Conservation (phyloP, 2,888 invertebrate species). For the Chelonus formosanus region DNA sequence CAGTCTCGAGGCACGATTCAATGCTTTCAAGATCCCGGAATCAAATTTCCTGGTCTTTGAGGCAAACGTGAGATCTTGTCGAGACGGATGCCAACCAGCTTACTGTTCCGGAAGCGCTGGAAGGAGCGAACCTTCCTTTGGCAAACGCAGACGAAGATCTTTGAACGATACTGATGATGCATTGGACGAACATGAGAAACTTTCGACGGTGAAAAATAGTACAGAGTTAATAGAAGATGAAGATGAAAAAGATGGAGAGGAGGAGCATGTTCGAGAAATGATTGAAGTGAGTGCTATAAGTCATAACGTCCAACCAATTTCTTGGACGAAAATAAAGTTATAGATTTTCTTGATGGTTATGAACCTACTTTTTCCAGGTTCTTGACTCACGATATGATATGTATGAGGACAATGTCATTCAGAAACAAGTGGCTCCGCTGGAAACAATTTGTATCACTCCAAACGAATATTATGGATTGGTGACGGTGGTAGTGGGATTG, state of each 20-base stretch:
- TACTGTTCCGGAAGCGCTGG: conserved; percentile 83
- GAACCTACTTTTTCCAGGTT: conserved; percentile 68
- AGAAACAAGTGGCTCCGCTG: conserved; percentile 68
- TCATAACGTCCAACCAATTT: background rate
- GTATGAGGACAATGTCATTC: conserved; percentile 57
- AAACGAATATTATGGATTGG: conserved; percentile 85
- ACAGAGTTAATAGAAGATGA: conserved; percentile 65
- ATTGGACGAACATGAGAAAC: conserved; percentile 38
- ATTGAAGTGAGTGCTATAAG: conserved; percentile 73
- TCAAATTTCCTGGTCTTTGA: conserved; percentile 93
- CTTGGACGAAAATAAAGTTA: background rate
- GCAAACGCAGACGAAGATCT: conserved; percentile 74
- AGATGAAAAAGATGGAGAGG: conserved; percentile 68
- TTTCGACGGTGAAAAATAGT: conserved; percentile 52
- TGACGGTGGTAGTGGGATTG: conserved; percentile 80
- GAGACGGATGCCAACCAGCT: conserved; percentile 90
- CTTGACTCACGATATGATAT: conserved; percentile 76
- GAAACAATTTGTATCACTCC: conserved; percentile 83
- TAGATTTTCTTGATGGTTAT: conserved; percentile 1
- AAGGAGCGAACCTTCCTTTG: conserved; percentile 83
- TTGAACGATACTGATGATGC: conserved; percentile 63
- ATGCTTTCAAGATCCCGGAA: conserved; percentile 94
- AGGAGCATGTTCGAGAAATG: conserved; percentile 87
- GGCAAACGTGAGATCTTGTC: conserved; percentile 87
- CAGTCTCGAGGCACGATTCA: conserved; percentile 88